Percentiles rank a stretch among this genome's conserved stretches.
Conservation (phyloP, 2,797 vertebrate genomes). For the Morus bassanus region DNA sequence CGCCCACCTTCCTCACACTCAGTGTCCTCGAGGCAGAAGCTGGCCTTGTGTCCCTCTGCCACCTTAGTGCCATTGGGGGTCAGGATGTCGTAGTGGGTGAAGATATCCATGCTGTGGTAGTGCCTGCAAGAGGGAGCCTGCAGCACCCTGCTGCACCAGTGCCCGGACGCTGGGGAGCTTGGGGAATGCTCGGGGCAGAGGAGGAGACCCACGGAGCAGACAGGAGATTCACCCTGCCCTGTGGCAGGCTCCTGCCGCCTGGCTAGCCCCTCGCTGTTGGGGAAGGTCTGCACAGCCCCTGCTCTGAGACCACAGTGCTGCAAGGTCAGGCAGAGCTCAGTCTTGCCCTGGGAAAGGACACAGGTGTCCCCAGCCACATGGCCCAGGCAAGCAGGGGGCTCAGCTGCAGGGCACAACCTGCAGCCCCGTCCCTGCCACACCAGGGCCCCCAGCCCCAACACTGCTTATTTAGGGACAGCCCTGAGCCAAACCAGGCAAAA, state of each 20-base stretch:
- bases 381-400: not conserved
- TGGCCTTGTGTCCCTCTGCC: conserved; percentile 97
- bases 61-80: conserved; percentile 90
- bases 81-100: conserved; percentile 96
- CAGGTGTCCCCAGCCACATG: not conserved
- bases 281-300: not conserved
- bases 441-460: too few relatives aligned
- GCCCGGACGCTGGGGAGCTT: not conserved
- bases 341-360: not conserved
- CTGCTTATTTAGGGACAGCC: not conserved
- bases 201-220: not conserved
- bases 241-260: not conserved
- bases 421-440: accelerated
- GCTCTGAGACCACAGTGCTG: not conserved
- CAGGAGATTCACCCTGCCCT: not conserved
- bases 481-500: not conserved
- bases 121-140: conserved; percentile 79
- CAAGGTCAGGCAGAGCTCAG: not conserved
- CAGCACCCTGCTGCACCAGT: not conserved
- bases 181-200: not conserved
- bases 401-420: not conserved
- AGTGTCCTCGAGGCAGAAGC: conserved; percentile 95
- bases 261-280: accelerated
- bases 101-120: conserved; percentile 99
- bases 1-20: conserved; percentile 90